A percentile compares a stretch with the other conserved stretches of the same genome.
Conservation (phyloP, 2,888 invertebrate genomes). For the Octodonta nipae region DNA sequence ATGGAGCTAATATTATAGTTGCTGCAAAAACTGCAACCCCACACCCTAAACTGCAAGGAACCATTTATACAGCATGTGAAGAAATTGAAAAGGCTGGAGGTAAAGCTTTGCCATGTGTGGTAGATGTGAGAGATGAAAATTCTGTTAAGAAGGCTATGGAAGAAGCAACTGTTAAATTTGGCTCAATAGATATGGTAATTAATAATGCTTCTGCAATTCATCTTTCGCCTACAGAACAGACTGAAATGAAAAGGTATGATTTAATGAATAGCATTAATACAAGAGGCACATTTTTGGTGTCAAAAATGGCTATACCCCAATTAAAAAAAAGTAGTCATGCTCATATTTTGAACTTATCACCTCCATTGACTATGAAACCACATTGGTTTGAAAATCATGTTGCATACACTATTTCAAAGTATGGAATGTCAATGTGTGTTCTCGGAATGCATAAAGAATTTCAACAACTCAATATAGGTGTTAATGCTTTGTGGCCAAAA, state of each 20-base stretch:
- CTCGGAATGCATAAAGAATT: constrained; percentile 95
- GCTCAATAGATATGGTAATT: constrained; percentile 86
- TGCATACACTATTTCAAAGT: constrained; percentile 97
- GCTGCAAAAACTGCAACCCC: constrained; percentile 85
- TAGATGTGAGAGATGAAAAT: constrained; percentile 74
- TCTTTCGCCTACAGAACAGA: constrained; percentile 64
- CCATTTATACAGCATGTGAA: constrained; percentile 79
- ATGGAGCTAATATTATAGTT: constrained; percentile 83
- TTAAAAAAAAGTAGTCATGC: constrained; percentile 77
- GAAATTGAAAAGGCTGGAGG: constrained; percentile 83
- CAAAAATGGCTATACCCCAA: constrained; percentile 75
- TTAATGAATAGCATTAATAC: constrained; percentile 91
- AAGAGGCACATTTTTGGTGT: constrained; percentile 89
- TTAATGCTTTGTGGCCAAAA: constrained; percentile 92
- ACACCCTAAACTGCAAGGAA: constrained; percentile 83
- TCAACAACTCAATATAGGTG: constrained; percentile 65
- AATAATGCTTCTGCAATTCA: constrained; percentile 96
- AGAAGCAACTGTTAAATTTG: constrained; percentile 70
- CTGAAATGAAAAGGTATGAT: constrained; percentile 93
- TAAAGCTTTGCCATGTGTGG: constrained; percentile 71
- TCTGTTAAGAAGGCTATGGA: constrained; percentile 60
- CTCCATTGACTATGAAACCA: constrained; percentile 79
- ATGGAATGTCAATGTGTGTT: constrained; percentile 97
- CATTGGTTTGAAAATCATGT: constrained; percentile 85
- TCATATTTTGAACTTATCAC: constrained; percentile 89